phyloP scores from a whole-genome alignment of 2,888 invertebrate species.

The Ernsta delagoae region DNA sequence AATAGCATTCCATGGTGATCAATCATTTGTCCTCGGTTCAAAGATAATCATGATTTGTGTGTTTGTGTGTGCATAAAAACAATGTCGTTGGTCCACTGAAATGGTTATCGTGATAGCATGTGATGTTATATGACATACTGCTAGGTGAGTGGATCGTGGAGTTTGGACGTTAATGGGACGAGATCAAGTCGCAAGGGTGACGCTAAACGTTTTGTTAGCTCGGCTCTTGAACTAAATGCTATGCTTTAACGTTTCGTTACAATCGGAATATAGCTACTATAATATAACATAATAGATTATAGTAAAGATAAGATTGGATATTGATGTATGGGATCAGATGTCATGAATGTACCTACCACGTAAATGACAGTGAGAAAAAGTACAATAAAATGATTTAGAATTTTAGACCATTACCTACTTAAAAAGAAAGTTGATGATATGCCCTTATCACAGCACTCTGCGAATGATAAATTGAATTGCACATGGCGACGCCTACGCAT shows the following conservation, averaged over 20 bases:
- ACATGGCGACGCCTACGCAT: no score
- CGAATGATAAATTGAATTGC: no score
- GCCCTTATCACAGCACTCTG: no score
- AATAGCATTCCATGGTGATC: slow-evolving; percentile 52
- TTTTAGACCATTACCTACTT: no score
- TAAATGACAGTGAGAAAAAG: no score
- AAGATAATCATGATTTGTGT: slow-evolving; percentile 56
- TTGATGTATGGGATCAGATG: no score
- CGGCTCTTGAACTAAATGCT: background rate
- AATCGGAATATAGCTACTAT: no score
- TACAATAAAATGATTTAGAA: no score
- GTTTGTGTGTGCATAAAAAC: slow-evolving; percentile 51
- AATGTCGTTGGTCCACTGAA: slow-evolving; percentile 44
- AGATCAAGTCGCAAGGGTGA: background rate
- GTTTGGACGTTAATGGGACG: background rate
- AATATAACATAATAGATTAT: no score
- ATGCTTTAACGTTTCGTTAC: background rate
- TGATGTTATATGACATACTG: background rate
- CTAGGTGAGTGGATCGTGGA: background rate
- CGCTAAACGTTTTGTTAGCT: background rate
- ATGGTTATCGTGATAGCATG: slow-evolving; percentile 30
- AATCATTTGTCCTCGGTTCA: slow-evolving; percentile 54
- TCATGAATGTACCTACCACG: no score
- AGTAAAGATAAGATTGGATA: no score
- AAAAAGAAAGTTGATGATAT: no score